phyloP scores from a whole-genome alignment of 1,140 invertebrate genomes.

The Calosoma granatense region DNA sequence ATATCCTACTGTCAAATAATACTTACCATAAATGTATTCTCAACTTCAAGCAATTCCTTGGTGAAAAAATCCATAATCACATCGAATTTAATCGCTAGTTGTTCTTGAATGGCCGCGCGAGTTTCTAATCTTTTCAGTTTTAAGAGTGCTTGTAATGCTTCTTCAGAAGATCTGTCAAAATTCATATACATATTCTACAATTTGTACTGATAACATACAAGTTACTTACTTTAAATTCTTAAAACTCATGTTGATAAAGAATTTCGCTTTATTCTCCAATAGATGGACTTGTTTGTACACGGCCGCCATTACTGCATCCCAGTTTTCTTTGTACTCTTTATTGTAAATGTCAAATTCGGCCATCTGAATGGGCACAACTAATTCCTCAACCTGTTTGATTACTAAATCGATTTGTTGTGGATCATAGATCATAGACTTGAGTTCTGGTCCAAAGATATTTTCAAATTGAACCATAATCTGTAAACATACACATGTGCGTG shows the following conservation, averaged over 20 bases:
- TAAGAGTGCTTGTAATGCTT: slow-evolving; percentile 65
- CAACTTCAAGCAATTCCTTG: slow-evolving; percentile 62
- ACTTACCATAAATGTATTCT: slow-evolving; percentile 54
- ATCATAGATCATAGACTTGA: slow-evolving; percentile 77
- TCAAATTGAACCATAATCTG: slow-evolving; percentile 74
- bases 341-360: slow-evolving; percentile 75
- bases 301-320: slow-evolving; percentile 65
- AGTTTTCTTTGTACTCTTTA: slow-evolving; percentile 64
- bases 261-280: slow-evolving; percentile 72
- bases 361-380: slow-evolving; percentile 61
- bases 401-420: slow-evolving; percentile 76
- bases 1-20: not conserved
- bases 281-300: slow-evolving; percentile 62
- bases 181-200: not conserved
- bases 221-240: slow-evolving; percentile 47
- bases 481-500: slow-evolving; percentile 15
- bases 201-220: slow-evolving; percentile 7
- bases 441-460: slow-evolving; percentile 76
- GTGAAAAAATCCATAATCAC: slow-evolving; percentile 75
- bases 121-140: slow-evolving; percentile 74
- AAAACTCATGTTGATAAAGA: slow-evolving; percentile 80
- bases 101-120: slow-evolving; percentile 54
- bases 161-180: slow-evolving; percentile 58
- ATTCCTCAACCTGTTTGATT: slow-evolving; percentile 55
- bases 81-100: slow-evolving; percentile 71